These are phyloP conservation scores for Chrysomallon squamiferum DNA, from an alignment of 1,140 invertebrate species.

Conservation along the genomic window DNA sequence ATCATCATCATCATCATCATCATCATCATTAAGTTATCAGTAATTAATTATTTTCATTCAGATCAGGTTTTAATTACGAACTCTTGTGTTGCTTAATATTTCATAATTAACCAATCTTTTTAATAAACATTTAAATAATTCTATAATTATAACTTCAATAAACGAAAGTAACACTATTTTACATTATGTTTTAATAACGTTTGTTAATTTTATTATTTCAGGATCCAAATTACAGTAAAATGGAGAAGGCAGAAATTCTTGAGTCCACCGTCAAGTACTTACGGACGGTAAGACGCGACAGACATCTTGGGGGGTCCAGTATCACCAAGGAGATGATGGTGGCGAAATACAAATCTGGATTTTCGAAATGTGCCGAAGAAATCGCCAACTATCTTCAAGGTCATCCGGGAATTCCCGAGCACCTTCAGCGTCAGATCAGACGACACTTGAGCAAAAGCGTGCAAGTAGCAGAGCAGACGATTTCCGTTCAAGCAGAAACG, in stretches of 20 bases:
- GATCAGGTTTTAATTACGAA: too few relatives aligned
- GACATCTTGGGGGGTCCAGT: too few relatives aligned
- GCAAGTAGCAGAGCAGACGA: background rate
- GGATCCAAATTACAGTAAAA: slow-evolving; percentile 19
- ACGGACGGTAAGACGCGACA: slow-evolving; percentile 4
- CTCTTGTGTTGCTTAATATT: too few relatives aligned
- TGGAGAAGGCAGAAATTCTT: slow-evolving; percentile 26
- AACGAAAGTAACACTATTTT: too few relatives aligned
- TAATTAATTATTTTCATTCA: too few relatives aligned
- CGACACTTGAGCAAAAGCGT: background rate
- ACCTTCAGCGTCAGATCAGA: slow-evolving; percentile 3
- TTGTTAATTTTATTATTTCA: too few relatives aligned
- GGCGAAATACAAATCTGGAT: background rate
- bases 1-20: too few relatives aligned
- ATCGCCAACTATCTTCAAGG: background rate
- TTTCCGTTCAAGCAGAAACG: background rate
- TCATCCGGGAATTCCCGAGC: background rate
- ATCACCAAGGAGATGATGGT: background rate
- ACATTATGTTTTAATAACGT: too few relatives aligned
- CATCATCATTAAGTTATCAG: too few relatives aligned
- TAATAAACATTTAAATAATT: too few relatives aligned
- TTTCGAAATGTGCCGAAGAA: slow-evolving; percentile 7
- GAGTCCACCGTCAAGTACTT: slow-evolving; percentile 18
- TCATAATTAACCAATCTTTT: too few relatives aligned
- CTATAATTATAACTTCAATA: too few relatives aligned